These are phyloP conservation scores for Hylomyscus alleni DNA, from an alignment of 2,797 vertebrate species.

Conservation along the genomic window DNA sequence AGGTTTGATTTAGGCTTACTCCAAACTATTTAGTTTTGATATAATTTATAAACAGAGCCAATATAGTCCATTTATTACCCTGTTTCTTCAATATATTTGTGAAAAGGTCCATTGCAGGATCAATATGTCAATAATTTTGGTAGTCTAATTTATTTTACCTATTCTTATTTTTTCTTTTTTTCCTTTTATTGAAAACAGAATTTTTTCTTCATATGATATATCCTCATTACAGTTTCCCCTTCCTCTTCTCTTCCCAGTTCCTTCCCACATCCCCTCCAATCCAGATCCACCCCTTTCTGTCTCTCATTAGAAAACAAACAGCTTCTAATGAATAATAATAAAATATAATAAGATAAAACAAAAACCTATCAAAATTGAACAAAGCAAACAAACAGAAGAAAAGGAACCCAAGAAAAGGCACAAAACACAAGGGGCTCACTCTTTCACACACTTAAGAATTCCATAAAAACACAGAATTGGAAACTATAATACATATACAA, in stretches of 20 bases:
- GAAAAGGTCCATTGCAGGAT: not conserved
- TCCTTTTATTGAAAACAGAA: not conserved
- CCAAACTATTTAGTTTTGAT: constrained; percentile 50
- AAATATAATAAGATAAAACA: not conserved
- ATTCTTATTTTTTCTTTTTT: not conserved
- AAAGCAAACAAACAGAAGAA: not conserved
- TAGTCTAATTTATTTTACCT: constrained; percentile 1
- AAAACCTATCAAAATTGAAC: not conserved
- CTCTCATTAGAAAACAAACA: not conserved
- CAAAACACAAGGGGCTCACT: not conserved
- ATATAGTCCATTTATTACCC: not conserved
- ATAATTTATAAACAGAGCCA: not conserved
- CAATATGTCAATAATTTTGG: not conserved
- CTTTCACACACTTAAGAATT: not conserved
- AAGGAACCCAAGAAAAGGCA: not conserved
- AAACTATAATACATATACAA: not conserved
- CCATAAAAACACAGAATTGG: not conserved
- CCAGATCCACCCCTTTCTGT: not conserved
- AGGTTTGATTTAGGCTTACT: constrained; percentile 5
- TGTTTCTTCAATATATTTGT: not conserved
- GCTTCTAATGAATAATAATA: not conserved
- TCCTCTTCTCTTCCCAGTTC: not conserved
- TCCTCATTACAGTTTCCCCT: not conserved
- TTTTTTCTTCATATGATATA: no score
- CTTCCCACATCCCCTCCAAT: not conserved